These are phyloP conservation scores for Thomomys bottae DNA, from an alignment of 2,113 vertebrate species.

Conservation along the genomic window DNA sequence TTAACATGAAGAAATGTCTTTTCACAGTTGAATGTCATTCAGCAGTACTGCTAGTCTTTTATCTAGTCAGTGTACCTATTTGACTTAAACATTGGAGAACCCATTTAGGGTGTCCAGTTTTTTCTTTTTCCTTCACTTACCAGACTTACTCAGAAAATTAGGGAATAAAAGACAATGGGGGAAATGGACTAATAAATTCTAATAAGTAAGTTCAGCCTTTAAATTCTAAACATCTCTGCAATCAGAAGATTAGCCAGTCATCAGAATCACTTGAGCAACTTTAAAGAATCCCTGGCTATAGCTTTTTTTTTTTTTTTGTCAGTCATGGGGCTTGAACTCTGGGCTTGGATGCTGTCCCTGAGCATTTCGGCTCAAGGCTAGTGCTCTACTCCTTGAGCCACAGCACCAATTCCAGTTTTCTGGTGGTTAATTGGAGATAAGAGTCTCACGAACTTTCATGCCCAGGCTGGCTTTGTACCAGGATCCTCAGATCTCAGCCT, in stretches of 20 bases:
- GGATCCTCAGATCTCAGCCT: no score
- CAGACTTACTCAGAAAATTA: constrained; percentile 37
- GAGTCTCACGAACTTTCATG: no score
- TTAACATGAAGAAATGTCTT: constrained; percentile 2
- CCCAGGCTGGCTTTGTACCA: no score
- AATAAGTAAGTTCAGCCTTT: background rate
- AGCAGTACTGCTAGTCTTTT: background rate
- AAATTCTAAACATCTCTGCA: background rate
- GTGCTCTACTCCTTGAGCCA: no score
- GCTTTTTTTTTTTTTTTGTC: no score
- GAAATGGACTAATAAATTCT: background rate
- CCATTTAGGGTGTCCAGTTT: background rate
- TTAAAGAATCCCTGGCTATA: background rate
- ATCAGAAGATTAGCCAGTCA: background rate
- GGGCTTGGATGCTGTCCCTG: no score
- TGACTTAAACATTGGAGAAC: no score
- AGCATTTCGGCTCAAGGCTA: no score
- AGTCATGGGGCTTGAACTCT: no score
- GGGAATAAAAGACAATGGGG: background rate
- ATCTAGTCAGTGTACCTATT: background rate
- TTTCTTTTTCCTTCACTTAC: background rate
- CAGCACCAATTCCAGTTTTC: no score
- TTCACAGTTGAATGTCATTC: background rate
- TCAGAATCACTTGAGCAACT: constrained; percentile 12
- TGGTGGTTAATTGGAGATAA: no score